phyloP scores from a whole-genome alignment of 1,140 invertebrate genomes.

The Zaprionus kolodkinae region DNA sequence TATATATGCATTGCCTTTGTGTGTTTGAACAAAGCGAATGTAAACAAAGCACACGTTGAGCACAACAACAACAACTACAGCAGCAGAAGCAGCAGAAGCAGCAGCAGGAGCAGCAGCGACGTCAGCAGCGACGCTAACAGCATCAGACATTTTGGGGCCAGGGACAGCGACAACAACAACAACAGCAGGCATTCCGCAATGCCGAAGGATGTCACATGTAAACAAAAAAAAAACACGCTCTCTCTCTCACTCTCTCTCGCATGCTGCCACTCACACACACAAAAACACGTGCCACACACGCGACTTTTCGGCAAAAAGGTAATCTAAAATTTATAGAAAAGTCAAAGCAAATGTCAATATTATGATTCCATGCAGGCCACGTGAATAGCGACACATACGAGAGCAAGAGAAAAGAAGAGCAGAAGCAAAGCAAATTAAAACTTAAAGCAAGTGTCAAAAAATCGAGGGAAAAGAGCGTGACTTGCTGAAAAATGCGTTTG shows the following conservation, averaged over 20 bases:
- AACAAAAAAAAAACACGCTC: constrained; percentile 53
- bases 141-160: constrained; percentile 74
- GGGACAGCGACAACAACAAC: constrained; percentile 53
- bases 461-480: not conserved
- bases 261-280: not conserved
- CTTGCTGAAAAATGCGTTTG: not conserved
- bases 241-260: not conserved
- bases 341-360: constrained; percentile 67
- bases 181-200: constrained; percentile 33
- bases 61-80: not conserved
- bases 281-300: constrained; percentile 29
- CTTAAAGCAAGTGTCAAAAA: constrained; percentile 9
- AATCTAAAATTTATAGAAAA: constrained; percentile 79
- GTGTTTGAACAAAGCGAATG: constrained; percentile 73
- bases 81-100: not conserved
- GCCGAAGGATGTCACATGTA: constrained; percentile 73
- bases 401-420: constrained; percentile 22
- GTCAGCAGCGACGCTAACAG: constrained; percentile 39
- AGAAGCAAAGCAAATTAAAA: constrained; percentile 17
- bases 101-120: constrained; percentile 13
- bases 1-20: constrained; percentile 38
- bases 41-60: constrained; percentile 62
- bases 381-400: constrained; percentile 28
- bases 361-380: constrained; percentile 35
- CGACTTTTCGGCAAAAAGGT: constrained; percentile 61